Conservation (phyloP, 2,888 invertebrate genomes). For the Automeris io region DNA sequence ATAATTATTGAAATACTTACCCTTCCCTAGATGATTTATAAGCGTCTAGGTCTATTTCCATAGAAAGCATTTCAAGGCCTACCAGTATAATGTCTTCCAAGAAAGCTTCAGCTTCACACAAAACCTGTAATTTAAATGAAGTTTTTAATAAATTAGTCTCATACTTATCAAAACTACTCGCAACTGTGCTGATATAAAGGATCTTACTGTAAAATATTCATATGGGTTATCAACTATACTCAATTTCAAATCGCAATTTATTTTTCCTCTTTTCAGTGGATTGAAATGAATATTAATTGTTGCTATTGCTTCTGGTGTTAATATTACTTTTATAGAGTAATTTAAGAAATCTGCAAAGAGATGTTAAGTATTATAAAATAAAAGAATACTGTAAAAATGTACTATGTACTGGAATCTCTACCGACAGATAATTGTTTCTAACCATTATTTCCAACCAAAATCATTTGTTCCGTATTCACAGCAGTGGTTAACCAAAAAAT, state of each 20-base stretch:
- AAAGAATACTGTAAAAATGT: background rate
- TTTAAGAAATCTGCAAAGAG: constrained; percentile 38
- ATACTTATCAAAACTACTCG: too few relatives aligned
- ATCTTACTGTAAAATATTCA: constrained; percentile 54
- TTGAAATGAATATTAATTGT: constrained; percentile 44
- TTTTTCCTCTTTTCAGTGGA: constrained; percentile 50
- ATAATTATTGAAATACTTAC: constrained; percentile 18
- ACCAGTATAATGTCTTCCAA: constrained; percentile 63
- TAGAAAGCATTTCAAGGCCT: constrained; percentile 62
- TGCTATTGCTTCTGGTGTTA: constrained; percentile 41
- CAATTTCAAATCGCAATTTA: constrained; percentile 49
- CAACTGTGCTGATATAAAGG: too few relatives aligned
- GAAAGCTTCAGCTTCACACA: constrained; percentile 65
- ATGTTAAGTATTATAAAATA: background rate
- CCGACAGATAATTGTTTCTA: constrained; percentile 8
- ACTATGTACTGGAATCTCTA: background rate
- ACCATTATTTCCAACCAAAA: constrained; percentile 37
- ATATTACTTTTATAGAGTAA: constrained; percentile 28
- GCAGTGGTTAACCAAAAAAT: constrained; percentile 48
- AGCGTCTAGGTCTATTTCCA: constrained; percentile 52
- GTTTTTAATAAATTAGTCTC: background rate
- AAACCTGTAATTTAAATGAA: constrained; percentile 31
- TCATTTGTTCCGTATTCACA: constrained; percentile 28
- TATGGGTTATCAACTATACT: constrained; percentile 57
- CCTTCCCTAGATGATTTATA: constrained; percentile 36